A percentile compares a stretch with the other conserved stretches of the same genome.
These are phyloP conservation scores for Aricia artaxerxes DNA, from an alignment of 2,888 invertebrate genomes.

Conservation along the genomic window DNA sequence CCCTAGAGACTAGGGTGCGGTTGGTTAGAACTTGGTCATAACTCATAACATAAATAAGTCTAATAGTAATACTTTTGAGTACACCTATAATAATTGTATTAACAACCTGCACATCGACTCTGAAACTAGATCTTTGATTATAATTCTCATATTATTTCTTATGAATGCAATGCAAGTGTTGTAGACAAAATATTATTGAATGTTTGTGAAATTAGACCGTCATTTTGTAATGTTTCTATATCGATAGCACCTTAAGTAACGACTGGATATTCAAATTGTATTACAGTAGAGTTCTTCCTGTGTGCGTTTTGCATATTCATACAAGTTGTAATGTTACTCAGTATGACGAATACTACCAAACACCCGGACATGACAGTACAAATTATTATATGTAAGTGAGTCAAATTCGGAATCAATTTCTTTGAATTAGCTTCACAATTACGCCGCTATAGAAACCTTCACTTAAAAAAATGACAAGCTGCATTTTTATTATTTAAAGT, in stretches of 20 bases:
- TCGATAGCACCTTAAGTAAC: neutral
- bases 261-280: neutral
- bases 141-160: neutral
- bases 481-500: neutral
- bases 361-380: neutral
- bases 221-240: neutral
- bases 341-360: neutral
- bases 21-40: too few relatives aligned
- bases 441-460: neutral
- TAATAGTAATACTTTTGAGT: too few relatives aligned
- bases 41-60: too few relatives aligned
- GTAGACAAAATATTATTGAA: neutral
- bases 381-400: neutral
- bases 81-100: too few relatives aligned
- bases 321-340: neutral
- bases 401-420: neutral
- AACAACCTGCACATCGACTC: too few relatives aligned
- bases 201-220: conserved; percentile 2
- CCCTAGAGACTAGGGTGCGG: too few relatives aligned
- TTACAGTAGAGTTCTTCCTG: neutral
- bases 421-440: neutral
- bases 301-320: conserved; percentile 4
- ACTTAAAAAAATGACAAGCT: neutral
- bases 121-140: neutral
- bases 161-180: neutral